Base-by-base conservation (phyloP, 92 coral and sea anemone species). In the Bergia puertoricense region DNA sequence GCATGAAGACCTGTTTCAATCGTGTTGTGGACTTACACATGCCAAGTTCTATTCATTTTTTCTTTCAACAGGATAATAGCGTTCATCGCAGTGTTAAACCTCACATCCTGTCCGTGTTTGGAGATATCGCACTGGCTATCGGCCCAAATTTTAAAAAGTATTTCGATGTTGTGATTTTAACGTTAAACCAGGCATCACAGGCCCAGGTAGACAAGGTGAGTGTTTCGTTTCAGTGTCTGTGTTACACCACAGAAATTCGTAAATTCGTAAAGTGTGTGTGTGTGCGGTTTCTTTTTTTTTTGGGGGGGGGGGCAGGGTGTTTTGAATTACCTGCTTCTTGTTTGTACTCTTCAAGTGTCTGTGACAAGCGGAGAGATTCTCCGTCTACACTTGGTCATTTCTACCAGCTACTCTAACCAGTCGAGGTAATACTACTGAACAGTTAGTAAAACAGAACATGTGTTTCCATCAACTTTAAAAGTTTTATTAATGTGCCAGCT, bases 11-110 rank as follows among this genome's bases (percentile, higher is more conserved):
- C 1, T 5, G 14, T 1, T 48, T 0, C 54, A 54, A 11, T 51
- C 59, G 16, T 54, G 11, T 13, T 11, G 18, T 11, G 11, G 59
- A 54, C 59, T 54, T 18, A 18, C 14, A 54, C 59, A 10, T 54
- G 14, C 59, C 10, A 54, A 54, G 16, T 54, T 54, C 59, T 13
- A 11, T 54, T 30, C 0, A 30, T 30, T 30, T 14, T 67, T 51
- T 80, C 46, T 71, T 72, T 40, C 9, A 20, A 30, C 81, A 97
- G 99, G 98, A 97, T 86, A 94, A 92, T 44, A 92, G 77, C 57
- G 99, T 97, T 0, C 99, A 97, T 85, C 91, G 99, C 43, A 93
- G 95, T 39, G 99, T 93, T 50, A 97, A 97, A 77, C 99, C 99
- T 30, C 99, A 95, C 77, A 94, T 97, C 30, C 88, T 97, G 16